Percentiles rank a stretch among this genome's conserved stretches.
Evolutionary conservation across 2,113 vertebrate species (phyloP).

Genomic region (Galemys pyrenaicus): DNA sequence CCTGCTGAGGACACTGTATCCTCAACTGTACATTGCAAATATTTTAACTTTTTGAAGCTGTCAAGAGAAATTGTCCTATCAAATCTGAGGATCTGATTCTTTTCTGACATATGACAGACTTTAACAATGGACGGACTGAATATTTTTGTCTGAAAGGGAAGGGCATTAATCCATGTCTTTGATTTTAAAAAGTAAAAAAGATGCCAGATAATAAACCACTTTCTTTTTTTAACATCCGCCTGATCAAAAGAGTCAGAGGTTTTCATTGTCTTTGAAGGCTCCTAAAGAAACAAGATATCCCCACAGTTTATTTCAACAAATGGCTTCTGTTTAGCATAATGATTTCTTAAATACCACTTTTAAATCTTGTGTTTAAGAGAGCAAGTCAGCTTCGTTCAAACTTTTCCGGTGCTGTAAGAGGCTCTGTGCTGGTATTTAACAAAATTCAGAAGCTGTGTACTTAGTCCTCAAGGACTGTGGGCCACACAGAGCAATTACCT

Average conservation of each 20-base stretch:
- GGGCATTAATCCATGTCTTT: background rate
- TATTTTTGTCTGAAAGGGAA: background rate
- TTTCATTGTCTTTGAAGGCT: constrained; percentile 70
- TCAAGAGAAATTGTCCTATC: background rate
- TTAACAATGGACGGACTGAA: background rate
- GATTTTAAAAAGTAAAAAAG: background rate
- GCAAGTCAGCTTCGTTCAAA: constrained; percentile 60
- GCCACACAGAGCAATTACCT: constrained; percentile 68
- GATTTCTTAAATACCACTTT: constrained; percentile 74
- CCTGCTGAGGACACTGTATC: background rate
- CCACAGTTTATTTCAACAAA: constrained; percentile 69
- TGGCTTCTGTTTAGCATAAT: constrained; percentile 70
- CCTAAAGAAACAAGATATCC: constrained; percentile 64
- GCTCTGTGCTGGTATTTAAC: constrained; percentile 42
- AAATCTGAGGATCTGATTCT: background rate
- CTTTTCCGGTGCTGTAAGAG: constrained; percentile 22
- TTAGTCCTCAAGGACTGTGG: constrained; percentile 43
- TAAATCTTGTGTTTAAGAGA: constrained; percentile 72
- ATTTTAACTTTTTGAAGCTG: background rate
- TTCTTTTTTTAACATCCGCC: background rate
- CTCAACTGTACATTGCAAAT: background rate
- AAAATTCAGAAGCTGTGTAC: constrained; percentile 49
- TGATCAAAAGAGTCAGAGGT: constrained; percentile 65
- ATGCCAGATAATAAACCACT: background rate
- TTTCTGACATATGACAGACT: background rate